phyloP scores from a whole-genome alignment of 2,113 vertebrate species.

The Condylura cristata region DNA sequence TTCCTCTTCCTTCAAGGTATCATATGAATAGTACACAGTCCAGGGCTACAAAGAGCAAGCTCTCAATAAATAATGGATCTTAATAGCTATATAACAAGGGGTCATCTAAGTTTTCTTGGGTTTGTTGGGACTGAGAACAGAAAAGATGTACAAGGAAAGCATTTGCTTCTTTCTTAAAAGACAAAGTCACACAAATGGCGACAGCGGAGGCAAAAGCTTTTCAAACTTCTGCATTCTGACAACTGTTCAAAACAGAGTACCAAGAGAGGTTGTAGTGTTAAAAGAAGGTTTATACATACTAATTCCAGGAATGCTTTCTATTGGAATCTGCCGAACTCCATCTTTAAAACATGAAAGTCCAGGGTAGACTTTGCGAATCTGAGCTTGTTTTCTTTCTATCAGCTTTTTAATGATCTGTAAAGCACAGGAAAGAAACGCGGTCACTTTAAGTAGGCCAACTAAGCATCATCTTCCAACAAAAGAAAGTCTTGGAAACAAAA shows the following conservation, averaged over 20 bases:
- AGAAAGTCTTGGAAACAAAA: background rate
- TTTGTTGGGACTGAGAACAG: background rate
- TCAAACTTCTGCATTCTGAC: background rate
- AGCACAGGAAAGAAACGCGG: slow-evolving; percentile 58
- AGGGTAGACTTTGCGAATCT: slow-evolving; percentile 98
- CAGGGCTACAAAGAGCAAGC: background rate
- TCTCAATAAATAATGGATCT: background rate
- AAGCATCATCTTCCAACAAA: background rate
- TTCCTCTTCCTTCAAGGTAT: background rate
- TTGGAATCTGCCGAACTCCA: slow-evolving; percentile 98
- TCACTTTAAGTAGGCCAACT: background rate
- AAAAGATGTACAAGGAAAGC: slow-evolving; percentile 6
- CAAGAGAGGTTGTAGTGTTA: slow-evolving; percentile 29
- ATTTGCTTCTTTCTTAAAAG: background rate
- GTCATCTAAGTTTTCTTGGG: background rate
- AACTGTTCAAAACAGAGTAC: background rate
- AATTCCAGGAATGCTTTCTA: slow-evolving; percentile 99
- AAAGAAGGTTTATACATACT: slow-evolving; percentile 88
- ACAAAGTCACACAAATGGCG: background rate
- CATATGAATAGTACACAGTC: background rate
- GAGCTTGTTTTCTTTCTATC: slow-evolving; percentile 98
- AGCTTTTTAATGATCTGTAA: slow-evolving; percentile 98
- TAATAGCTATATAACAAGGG: background rate
- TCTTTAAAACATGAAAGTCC: slow-evolving; percentile 99
- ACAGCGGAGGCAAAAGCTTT: background rate